Percentiles rank a stretch among this genome's conserved stretches.
These are phyloP conservation scores for Calephelis virginiensis DNA, from an alignment of 1,140 invertebrate genomes.

Conservation along the genomic window DNA sequence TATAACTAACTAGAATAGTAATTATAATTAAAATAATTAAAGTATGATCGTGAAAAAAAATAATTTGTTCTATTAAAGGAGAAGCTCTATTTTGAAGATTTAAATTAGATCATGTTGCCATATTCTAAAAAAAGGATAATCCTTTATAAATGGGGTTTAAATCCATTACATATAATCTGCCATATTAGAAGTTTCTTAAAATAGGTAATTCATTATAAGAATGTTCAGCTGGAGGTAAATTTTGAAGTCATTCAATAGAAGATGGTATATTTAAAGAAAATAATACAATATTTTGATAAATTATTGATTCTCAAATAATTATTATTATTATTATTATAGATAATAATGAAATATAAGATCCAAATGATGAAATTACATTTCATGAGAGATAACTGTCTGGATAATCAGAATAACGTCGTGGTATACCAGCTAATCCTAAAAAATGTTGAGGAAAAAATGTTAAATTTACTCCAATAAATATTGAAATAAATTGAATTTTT, in stretches of 20 bases:
- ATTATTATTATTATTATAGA: conserved; percentile 78
- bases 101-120: conserved; percentile 77
- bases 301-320: conserved; percentile 73
- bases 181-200: conserved; percentile 79
- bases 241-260: conserved; percentile 81
- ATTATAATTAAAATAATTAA: conserved; percentile 79
- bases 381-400: conserved; percentile 81
- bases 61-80: conserved; percentile 80
- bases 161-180: conserved; percentile 81
- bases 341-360: conserved; percentile 80
- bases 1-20: conserved; percentile 80
- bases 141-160: conserved; percentile 82
- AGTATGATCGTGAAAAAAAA: conserved; percentile 81
- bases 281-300: conserved; percentile 62
- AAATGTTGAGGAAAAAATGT: conserved; percentile 90
- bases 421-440: conserved; percentile 85
- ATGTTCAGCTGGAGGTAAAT: conserved; percentile 78
- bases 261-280: conserved; percentile 65
- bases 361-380: conserved; percentile 83
- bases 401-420: conserved; percentile 86
- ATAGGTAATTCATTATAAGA: conserved; percentile 79
- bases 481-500: conserved; percentile 81
- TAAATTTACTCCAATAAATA: conserved; percentile 85
- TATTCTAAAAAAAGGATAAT: conserved; percentile 74
- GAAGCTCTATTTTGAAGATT: conserved; percentile 79